Base-by-base conservation (phyloP, 2,113 vertebrate species). In the Pteruthius melanotis region DNA sequence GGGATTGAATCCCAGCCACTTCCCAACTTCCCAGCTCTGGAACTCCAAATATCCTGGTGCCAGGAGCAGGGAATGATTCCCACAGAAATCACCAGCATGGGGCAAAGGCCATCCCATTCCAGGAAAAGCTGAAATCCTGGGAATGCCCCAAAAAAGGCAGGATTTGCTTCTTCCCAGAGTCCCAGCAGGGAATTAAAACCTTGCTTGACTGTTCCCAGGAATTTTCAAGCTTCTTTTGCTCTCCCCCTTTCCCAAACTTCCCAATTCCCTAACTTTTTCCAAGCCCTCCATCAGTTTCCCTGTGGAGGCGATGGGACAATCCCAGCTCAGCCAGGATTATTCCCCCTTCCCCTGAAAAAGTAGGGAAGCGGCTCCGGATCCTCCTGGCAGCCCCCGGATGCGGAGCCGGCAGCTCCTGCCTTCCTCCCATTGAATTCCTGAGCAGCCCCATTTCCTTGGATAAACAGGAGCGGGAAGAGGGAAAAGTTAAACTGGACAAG, bases 21-120 rank as follows among this genome's bases (percentile, higher is more conserved):
- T 30, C 10, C 44, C 16, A 23, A 7, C 14, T 59, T 20, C 49
- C 37, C 79, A 70, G 20, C 37, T 54, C 0, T 0, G n/a, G 1
- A 1, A 6, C 63, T 52, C 52, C 10, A 7, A 42, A 42, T 50
- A 23, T 15, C 4, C 44, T 0, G 0, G 15, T n/a, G 28, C 24
- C 45, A 35, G n/a, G 69, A 37, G 35, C 44, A 20, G 79, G 26
- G 15, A n/a, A 50, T 64, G 26, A 23, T 47, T 91, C 65, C 49
- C 57, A 39, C 22, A 7, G 33, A 40, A 45, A 66, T 42, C 61
- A 33, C 7, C 47, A 19, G 6, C 2, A 2, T 0, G 1, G 30
- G 39, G 39, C 76, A 78, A 78, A 74, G 72, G 35, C 30, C 64
- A 39, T 30, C 23, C 31, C 15, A 14, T 57, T 78, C 42, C 47